Conservation (phyloP, 2,113 vertebrate genomes). For the Tursiops truncatus region DNA sequence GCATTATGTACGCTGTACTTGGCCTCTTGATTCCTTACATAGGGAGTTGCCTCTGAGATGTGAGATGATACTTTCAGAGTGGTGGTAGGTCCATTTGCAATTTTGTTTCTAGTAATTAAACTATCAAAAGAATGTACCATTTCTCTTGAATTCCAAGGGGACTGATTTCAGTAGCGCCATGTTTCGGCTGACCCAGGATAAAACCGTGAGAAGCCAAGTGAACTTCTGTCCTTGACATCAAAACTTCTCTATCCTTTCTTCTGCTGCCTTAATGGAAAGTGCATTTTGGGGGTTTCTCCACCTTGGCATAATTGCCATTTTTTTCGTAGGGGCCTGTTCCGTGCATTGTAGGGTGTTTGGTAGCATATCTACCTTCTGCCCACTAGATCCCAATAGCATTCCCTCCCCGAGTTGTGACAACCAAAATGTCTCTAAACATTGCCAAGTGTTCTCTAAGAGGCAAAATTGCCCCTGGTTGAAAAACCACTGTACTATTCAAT, state of each 20-base stretch:
- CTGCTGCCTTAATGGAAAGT: background rate
- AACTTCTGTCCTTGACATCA: background rate
- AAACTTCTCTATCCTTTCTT: background rate
- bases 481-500: background rate
- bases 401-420: background rate
- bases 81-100: background rate
- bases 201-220: background rate
- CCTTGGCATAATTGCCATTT: background rate
- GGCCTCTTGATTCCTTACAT: background rate
- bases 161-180: background rate
- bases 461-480: background rate
- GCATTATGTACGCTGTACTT: background rate
- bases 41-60: background rate
- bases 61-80: background rate
- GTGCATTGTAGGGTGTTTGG: background rate
- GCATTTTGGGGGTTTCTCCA: background rate
- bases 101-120: conserved; percentile 19
- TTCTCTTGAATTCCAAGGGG: background rate
- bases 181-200: background rate
- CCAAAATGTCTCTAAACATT: background rate
- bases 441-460: background rate
- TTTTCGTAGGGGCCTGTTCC: background rate
- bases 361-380: background rate
- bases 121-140: background rate
- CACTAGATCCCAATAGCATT: no score